Conservation (phyloP, 2,113 vertebrate genomes). For the Suricata suricatta region DNA sequence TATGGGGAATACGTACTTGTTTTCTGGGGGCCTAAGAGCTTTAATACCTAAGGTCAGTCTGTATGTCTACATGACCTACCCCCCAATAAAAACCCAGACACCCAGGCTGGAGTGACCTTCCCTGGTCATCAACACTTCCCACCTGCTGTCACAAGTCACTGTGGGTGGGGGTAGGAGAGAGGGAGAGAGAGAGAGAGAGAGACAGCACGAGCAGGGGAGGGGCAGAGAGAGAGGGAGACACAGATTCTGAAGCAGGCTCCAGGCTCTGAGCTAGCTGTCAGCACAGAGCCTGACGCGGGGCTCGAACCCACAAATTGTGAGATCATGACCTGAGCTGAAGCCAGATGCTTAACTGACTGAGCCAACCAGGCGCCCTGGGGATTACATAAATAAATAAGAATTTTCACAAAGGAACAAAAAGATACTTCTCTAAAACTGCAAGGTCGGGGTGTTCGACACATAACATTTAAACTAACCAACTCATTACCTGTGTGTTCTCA, state of each 20-base stretch:
- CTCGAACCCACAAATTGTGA: too few relatives aligned
- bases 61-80: fast-evolving
- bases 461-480: not conserved
- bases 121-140: not conserved
- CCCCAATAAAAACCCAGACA: not conserved
- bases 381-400: too few relatives aligned
- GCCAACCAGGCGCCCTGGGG: too few relatives aligned
- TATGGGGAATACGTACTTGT: not conserved
- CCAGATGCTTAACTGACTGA: too few relatives aligned
- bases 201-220: too few relatives aligned
- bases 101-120: not conserved
- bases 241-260: too few relatives aligned
- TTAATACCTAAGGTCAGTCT: not conserved
- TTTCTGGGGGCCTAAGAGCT: not conserved
- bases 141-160: not conserved
- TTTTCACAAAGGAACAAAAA: not conserved
- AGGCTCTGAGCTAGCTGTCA: too few relatives aligned
- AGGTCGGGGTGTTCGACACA: not conserved
- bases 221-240: too few relatives aligned
- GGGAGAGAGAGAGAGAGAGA: too few relatives aligned
- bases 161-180: not conserved
- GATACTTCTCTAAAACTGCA: not conserved
- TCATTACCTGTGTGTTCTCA: conserved; percentile 66
- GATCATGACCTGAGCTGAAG: too few relatives aligned
- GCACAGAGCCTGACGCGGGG: too few relatives aligned